Percentiles rank a stretch among this genome's conserved stretches.
Evolutionary conservation across 2,113 vertebrate genomes (phyloP).

Genomic region (Trogon melanurus): DNA sequence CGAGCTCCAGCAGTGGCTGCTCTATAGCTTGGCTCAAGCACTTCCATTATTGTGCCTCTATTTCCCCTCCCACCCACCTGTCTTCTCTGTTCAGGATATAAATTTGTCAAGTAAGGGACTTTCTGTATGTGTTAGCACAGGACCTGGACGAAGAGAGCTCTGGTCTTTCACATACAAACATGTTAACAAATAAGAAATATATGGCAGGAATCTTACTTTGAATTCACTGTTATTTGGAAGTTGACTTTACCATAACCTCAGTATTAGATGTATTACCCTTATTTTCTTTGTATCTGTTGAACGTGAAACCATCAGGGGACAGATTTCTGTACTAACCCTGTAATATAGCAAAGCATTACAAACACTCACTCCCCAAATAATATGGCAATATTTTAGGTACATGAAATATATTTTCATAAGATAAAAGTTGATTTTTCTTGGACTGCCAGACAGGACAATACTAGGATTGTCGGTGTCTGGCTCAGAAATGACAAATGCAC

Average conservation of each 20-base stretch:
- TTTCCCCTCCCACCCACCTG: not conserved
- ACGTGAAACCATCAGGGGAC: not conserved
- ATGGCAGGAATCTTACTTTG: not conserved
- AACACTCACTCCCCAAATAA: not conserved
- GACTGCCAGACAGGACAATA: not conserved
- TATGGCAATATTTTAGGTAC: not conserved
- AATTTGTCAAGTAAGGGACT: not conserved
- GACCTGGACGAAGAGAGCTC: rapidly evolving
- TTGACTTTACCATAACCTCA: not conserved
- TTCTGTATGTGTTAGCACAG: not conserved
- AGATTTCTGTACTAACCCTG: not conserved
- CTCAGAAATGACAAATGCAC: not conserved
- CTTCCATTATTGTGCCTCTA: not conserved
- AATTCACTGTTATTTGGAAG: not conserved
- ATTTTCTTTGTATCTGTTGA: not conserved
- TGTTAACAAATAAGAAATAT: not conserved
- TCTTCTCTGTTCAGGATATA: not conserved
- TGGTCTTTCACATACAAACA: not conserved
- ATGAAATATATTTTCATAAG: not conserved
- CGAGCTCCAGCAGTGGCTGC: not conserved
- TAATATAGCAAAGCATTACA: not conserved
- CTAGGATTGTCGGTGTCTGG: not conserved
- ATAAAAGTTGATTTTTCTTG: constrained; percentile 12
- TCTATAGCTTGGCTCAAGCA: not conserved
- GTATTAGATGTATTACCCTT: not conserved